Base-by-base conservation (phyloP, 53 echinoderm and acorn worm species). In the Glandiceps talaboti region DNA sequence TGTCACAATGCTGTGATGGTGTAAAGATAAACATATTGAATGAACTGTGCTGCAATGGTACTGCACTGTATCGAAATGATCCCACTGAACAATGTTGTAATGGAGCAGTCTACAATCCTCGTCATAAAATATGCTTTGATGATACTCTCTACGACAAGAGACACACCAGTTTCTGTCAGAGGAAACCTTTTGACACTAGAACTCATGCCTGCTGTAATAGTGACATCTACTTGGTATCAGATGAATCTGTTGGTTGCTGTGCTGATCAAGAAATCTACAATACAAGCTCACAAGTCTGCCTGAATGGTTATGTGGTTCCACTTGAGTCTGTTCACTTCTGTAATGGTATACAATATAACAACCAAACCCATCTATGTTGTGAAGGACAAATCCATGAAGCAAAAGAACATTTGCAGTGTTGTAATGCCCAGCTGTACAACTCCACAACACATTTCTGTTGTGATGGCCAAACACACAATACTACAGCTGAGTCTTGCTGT, bases 131-230 rank as follows among this genome's bases (percentile, higher is more conserved):
- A 73, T 73, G 27, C 29, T n/a, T n/a, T n/a, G n/a, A n/a, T n/a
- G n/a, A n/a, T n/a, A n/a, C n/a, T n/a, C n/a, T n/a, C n/a, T n/a
- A n/a, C n/a, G n/a, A n/a, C n/a, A n/a, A n/a, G n/a, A n/a, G n/a
- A n/a, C n/a, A n/a, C n/a, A n/a, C n/a, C n/a, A n/a, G n/a, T 30
- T 72, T 28, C 74, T 91, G 91, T 29, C 76, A 33, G 1, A 89
- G 86, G 32, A 25, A 31, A 32, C 74, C 33, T 0, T 91, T 77
- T 30, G 76, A 86, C n/a, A 32, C 32, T 0, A 26, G 73, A 77
- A 29, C 77, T 27, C 83, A 88, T 74, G 91, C 85, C 64, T 91
- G 91, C 73, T 91, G 91, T 75, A 26, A 83, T n/a, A 83, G 87
- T 26, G 74, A 76, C 31, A 77, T 86, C 31, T 86, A 82, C 79